Percentiles rank a stretch among this genome's conserved stretches.
phyloP scores from a whole-genome alignment of 2,888 invertebrate genomes.

The Mylabris sibirica region DNA sequence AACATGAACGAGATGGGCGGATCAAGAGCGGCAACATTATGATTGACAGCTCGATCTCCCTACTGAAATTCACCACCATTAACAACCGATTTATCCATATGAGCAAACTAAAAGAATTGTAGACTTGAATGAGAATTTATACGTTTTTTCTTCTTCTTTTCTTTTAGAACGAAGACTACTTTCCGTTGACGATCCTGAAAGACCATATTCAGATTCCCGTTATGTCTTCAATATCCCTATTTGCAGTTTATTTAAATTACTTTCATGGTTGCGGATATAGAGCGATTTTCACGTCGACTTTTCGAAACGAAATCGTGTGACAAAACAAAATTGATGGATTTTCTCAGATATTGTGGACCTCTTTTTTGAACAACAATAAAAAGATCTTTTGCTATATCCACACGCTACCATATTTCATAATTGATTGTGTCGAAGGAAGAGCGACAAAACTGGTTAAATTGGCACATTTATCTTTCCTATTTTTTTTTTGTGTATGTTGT shows the following conservation, averaged over 20 bases:
- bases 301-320: conserved; percentile 47
- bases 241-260: conserved; percentile 61
- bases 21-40: conserved; percentile 18
- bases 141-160: too few relatives aligned
- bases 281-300: conserved; percentile 50
- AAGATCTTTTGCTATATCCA: conserved; percentile 51
- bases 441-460: conserved; percentile 49
- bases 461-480: conserved; percentile 50
- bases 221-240: conserved; percentile 54
- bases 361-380: conserved; percentile 44
- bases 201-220: conserved; percentile 35
- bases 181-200: background rate
- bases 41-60: conserved; percentile 23
- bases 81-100: background rate
- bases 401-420: conserved; percentile 55
- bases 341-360: conserved; percentile 35
- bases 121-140: background rate
- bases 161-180: background rate
- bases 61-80: conserved; percentile 15
- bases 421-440: conserved; percentile 49
- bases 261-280: conserved; percentile 46
- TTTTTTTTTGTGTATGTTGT: background rate
- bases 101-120: background rate
- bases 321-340: conserved; percentile 55
- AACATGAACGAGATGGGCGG: conserved; percentile 41